Evolutionary conservation across 2,797 vertebrate genomes (phyloP).

Genomic region (Sebastes taczanowskii): DNA sequence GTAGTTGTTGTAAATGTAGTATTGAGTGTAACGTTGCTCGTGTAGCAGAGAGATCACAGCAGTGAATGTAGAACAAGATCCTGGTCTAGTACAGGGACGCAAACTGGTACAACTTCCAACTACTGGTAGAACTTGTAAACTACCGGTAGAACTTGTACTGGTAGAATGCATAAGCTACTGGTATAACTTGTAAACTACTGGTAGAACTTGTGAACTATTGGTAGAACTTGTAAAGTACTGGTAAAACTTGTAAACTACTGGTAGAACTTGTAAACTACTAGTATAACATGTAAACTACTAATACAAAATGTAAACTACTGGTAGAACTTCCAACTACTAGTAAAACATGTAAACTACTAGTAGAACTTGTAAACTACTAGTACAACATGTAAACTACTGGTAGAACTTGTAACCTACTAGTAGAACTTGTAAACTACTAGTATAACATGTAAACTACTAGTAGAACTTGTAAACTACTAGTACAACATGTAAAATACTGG

Average conservation of each 20-base stretch:
- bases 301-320: rapidly evolving
- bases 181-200: neutral
- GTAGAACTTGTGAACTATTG: too few species aligned
- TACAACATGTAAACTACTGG: neutral
- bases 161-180: neutral
- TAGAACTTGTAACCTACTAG: neutral
- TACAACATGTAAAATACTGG: too few species aligned
- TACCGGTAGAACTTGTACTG: too few species aligned
- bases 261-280: rapidly evolving
- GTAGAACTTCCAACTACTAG: neutral
- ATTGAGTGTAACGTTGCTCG: too few species aligned
- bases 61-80: too few species aligned
- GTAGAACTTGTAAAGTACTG: neutral
- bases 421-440: neutral
- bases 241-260: neutral
- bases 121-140: too few species aligned
- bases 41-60: too few species aligned
- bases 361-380: neutral
- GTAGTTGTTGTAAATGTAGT: neutral
- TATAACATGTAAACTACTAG: neutral
- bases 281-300: rapidly evolving
- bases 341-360: rapidly evolving
- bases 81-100: too few species aligned
- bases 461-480: too few species aligned
- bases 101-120: too few species aligned